Percentiles rank a stretch among this genome's conserved stretches.
Evolutionary conservation across 2,888 invertebrate species (phyloP).

Genomic region (Baccha elongata): DNA sequence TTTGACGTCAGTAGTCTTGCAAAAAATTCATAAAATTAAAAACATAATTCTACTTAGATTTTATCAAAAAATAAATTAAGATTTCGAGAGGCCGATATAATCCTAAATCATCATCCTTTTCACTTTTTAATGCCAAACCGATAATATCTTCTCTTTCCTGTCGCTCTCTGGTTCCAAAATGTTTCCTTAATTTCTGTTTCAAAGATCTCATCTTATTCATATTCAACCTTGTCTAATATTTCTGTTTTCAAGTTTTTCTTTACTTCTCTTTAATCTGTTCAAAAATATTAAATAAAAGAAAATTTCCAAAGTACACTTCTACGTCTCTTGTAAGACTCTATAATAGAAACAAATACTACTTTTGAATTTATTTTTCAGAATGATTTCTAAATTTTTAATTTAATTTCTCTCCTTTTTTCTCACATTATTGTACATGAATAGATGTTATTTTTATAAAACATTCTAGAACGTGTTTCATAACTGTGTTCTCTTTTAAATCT

Average conservation of each 20-base stretch:
- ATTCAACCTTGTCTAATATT: slow-evolving; percentile 15
- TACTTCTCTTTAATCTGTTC: no score
- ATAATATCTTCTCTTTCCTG: slow-evolving; percentile 3
- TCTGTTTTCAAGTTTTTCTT: background rate
- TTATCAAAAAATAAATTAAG: slow-evolving; percentile 11
- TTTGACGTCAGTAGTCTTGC: no score
- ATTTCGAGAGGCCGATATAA: slow-evolving; percentile 42
- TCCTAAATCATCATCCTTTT: slow-evolving; percentile 44
- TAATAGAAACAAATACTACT: slow-evolving; percentile 21
- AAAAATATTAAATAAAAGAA: no score
- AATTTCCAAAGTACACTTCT: slow-evolving; percentile 1
- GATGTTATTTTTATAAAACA: slow-evolving; percentile 32
- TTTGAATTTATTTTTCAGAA: background rate
- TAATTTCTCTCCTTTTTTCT: slow-evolving; percentile 42
- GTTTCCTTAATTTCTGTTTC: background rate
- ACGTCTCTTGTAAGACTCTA: background rate
- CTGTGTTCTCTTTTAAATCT: slow-evolving; percentile 13
- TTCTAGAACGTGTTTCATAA: slow-evolving; percentile 27
- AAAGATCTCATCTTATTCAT: no score
- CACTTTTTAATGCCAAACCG: no score
- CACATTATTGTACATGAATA: slow-evolving; percentile 40
- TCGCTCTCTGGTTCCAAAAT: slow-evolving; percentile 4
- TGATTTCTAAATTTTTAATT: slow-evolving; percentile 32
- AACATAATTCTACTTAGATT: no score
- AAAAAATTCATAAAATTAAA: no score